These are phyloP conservation scores for Temnothorax rugatulus DNA, from an alignment of 2,888 invertebrate genomes.

Conservation along the genomic window DNA sequence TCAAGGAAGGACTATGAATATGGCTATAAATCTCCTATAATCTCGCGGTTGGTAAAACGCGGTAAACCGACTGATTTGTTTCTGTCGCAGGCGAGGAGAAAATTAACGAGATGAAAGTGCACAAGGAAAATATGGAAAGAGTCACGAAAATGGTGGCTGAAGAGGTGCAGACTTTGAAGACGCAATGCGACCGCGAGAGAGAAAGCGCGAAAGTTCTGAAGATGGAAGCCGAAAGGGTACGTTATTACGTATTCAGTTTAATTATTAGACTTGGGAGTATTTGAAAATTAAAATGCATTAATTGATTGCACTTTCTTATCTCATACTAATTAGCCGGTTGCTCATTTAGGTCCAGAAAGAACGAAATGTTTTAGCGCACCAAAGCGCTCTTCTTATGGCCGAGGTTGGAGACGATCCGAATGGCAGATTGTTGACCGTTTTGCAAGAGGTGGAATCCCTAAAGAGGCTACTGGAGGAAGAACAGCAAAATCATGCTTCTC, in stretches of 20 bases:
- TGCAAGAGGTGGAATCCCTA: constrained; percentile 89
- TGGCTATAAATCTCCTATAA: constrained; percentile 3
- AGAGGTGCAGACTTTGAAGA: constrained; percentile 89
- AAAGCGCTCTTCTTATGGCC: constrained; percentile 90
- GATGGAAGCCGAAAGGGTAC: constrained; percentile 85
- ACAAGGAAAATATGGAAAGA: constrained; percentile 89
- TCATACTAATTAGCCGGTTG: background rate
- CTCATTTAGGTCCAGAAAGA: constrained; percentile 88
- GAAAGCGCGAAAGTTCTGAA: constrained; percentile 87
- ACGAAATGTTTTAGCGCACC: constrained; percentile 89
- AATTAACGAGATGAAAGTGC: constrained; percentile 76
- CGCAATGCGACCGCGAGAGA: constrained; percentile 89
- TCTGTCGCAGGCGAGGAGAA: constrained; percentile 66
- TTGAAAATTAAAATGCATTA: background rate
- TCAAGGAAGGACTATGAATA: too few relatives aligned
- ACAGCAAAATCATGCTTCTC: constrained; percentile 87
- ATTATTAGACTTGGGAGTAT: background rate
- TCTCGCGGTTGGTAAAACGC: background rate
- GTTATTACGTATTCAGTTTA: constrained; percentile 42
- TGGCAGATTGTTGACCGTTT: constrained; percentile 86
- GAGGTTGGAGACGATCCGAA: constrained; percentile 88
- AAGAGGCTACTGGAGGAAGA: constrained; percentile 89
- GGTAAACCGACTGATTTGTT: background rate
- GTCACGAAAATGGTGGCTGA: constrained; percentile 90
- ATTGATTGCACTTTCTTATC: background rate